A percentile compares a stretch with the other conserved stretches of the same genome.
Evolutionary conservation across 2,888 invertebrate genomes (phyloP).

Genomic region (Anodontia alba): DNA sequence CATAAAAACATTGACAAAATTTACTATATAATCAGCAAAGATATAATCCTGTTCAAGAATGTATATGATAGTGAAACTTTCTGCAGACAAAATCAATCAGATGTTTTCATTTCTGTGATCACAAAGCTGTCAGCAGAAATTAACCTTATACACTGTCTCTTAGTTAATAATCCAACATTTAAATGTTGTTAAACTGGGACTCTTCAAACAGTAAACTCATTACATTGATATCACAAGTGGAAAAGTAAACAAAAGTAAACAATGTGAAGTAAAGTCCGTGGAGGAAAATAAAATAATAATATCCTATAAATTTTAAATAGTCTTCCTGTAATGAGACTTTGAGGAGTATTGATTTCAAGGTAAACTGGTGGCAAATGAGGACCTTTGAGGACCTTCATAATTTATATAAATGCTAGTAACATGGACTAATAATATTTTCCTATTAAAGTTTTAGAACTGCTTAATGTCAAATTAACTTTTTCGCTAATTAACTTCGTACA

Average conservation of each 20-base stretch:
- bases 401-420: too few relatives aligned
- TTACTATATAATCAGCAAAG: background rate
- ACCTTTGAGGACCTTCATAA: too few relatives aligned
- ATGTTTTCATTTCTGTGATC: background rate
- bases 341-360: too few relatives aligned
- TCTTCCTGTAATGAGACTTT: background rate
- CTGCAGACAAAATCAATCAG: background rate
- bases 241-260: constrained; percentile 10
- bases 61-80: background rate
- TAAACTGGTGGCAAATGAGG: too few relatives aligned
- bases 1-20: background rate
- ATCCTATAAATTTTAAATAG: constrained; percentile 11
- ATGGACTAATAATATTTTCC: too few relatives aligned
- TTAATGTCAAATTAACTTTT: too few relatives aligned
- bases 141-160: background rate
- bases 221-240: background rate
- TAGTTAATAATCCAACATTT: background rate
- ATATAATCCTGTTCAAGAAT: background rate
- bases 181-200: background rate
- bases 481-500: too few relatives aligned
- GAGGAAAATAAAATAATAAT: background rate
- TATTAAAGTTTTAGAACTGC: too few relatives aligned
- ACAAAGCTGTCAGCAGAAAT: background rate
- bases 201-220: background rate
- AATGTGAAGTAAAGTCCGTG: background rate